A percentile compares a stretch with the other conserved stretches of the same genome.
Conservation (phyloP, 1,140 invertebrate genomes). For the Zophobas morio region DNA sequence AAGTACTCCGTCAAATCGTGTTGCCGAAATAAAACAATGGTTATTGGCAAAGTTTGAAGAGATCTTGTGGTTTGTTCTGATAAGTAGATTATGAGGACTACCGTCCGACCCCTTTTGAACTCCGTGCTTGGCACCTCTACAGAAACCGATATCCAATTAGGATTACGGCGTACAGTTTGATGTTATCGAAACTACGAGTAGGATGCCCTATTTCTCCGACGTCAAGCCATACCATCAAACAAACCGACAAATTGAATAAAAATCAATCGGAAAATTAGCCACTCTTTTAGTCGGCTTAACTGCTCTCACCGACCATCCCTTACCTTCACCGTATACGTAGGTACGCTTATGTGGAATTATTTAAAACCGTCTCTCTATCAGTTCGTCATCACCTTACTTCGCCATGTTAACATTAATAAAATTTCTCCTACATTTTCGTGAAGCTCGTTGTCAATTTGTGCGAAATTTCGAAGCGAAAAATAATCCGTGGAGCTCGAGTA, state of each 20-base stretch:
- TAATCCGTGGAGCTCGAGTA: background rate
- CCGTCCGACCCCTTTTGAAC: conserved; percentile 50
- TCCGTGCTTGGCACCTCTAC: conserved; percentile 55
- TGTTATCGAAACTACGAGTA: conserved; percentile 54
- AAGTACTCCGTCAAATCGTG: conserved; percentile 33
- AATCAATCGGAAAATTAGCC: conserved; percentile 18
- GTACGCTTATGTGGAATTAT: too few relatives aligned
- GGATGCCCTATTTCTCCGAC: conserved; percentile 45
- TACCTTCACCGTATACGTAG: background rate
- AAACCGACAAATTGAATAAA: conserved; percentile 39
- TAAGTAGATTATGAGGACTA: conserved; percentile 59
- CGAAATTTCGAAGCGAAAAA: too few relatives aligned
- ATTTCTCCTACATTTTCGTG: too few relatives aligned
- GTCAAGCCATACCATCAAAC: conserved; percentile 34
- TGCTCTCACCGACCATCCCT: background rate
- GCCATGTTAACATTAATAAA: too few relatives aligned
- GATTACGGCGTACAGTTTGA: conserved; percentile 54
- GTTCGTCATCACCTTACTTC: too few relatives aligned
- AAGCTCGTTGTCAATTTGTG: too few relatives aligned
- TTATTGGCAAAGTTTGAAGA: conserved; percentile 47
- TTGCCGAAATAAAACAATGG: conserved; percentile 43
- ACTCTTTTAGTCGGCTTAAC: background rate
- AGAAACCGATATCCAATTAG: conserved; percentile 59
- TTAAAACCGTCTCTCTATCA: too few relatives aligned
- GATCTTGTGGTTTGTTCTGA: conserved; percentile 53